Conservation (phyloP, 2,113 vertebrate species). For the Macroglossus sobrinus region DNA sequence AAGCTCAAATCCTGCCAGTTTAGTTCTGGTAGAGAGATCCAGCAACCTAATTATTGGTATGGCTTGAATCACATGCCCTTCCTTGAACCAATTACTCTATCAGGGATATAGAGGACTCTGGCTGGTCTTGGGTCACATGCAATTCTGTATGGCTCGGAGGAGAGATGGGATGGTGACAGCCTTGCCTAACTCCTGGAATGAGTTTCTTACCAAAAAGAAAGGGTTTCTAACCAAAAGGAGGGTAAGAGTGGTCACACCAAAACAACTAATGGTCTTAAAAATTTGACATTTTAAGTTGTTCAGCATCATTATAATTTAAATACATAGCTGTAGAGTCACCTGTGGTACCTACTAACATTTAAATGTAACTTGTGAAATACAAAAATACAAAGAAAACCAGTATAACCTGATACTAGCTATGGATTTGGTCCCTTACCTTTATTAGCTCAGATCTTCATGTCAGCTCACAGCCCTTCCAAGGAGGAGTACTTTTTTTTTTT, state of each 20-base stretch:
- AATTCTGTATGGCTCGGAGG: neutral
- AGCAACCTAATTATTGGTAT: neutral
- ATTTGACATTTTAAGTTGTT: neutral
- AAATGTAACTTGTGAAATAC: neutral
- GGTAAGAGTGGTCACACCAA: neutral
- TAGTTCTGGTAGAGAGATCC: neutral
- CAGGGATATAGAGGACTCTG: neutral
- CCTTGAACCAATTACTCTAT: neutral
- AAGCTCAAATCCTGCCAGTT: neutral
- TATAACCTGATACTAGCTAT: neutral
- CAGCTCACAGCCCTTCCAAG: neutral
- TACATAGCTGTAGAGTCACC: neutral
- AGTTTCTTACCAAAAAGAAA: neutral
- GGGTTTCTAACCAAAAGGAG: neutral
- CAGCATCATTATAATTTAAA: neutral
- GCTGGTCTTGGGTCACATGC: neutral
- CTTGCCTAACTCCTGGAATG: neutral
- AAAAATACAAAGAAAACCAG: neutral
- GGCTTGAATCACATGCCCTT: neutral
- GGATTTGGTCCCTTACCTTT: neutral
- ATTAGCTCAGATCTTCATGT: neutral
- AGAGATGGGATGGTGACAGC: neutral
- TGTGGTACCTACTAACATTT: neutral
- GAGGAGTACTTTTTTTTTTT: neutral
- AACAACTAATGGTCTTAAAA: slow-evolving; percentile 5